Evolutionary conservation across 2,797 vertebrate genomes (phyloP), one percentile per base, ranked within the genome.

Genomic region (Poecilia velifera): DNA sequence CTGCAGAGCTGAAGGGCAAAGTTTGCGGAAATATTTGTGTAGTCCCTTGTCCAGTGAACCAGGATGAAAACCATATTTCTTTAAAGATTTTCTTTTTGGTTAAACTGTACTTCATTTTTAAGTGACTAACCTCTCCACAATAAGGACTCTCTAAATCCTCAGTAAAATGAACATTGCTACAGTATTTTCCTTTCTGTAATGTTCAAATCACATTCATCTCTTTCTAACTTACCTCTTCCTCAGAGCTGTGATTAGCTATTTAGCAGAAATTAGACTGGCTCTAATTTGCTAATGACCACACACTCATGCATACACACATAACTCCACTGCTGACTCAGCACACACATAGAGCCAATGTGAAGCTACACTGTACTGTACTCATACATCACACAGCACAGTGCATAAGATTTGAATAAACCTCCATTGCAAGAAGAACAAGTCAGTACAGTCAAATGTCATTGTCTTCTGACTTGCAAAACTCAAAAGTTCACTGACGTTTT

Each of bases 221-320:
- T 51, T 76, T 76, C 85, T 88, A 85, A 81, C 84, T 25, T 68
- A 34, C 55, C 74, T 76, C 78, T 51, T 25, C 76, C 53, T 78
- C 79, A 55, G 77, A 86, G 78, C 80, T 84, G 49, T 86, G 84
- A 90, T 83, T 91, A 88, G 91, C 82, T 78, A 84, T 90, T 90
- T 89, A 91, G 82, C 81, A 86, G 82, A 90, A 87, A 84, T 90
- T 85, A 89, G 72, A 82, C 79, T 46, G 86, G 74, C 73, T 77
- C 80, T 91, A 18, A 81, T 92, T 91, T 82, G 87, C 81, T 84
- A 91, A 93, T n/a, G n/a, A n/a, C n/a, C n/a, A n/a, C n/a, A n/a
- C n/a, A n/a, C n/a, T n/a, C n/a, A n/a, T 31, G 3, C 31, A 64
- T 18, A 34, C 59, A 36, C 59, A 66, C 64, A 41, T 1, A 41